Conservation (phyloP, 1,140 invertebrate species). For the Hycleus phaleratus region DNA sequence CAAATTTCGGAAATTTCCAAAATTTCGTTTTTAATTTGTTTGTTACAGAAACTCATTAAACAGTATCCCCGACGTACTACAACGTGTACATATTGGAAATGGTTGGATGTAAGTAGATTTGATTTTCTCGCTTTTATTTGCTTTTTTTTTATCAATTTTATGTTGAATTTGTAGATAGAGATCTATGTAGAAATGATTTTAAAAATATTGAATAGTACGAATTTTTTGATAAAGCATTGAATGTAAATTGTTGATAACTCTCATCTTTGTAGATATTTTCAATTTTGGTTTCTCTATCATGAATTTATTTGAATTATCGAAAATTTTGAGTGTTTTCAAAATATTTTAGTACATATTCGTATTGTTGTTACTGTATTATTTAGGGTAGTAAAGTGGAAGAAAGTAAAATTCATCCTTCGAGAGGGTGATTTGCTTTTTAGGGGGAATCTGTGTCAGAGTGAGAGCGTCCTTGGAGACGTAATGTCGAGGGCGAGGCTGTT, state of each 20-base stretch:
- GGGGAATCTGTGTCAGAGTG: constrained; percentile 19
- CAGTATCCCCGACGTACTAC: constrained; percentile 44
- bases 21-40: constrained; percentile 26
- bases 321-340: background rate
- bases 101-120: constrained; percentile 48
- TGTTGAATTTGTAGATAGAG: too few species aligned
- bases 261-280: too few species aligned
- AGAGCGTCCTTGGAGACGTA: constrained; percentile 22
- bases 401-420: too few species aligned
- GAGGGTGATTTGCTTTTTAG: background rate
- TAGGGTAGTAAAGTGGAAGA: background rate
- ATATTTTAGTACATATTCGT: background rate
- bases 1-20: too few species aligned
- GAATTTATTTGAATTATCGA: too few species aligned
- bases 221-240: too few species aligned
- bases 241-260: too few species aligned
- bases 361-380: background rate
- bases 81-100: constrained; percentile 42
- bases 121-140: too few species aligned
- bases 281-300: too few species aligned
- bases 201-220: too few species aligned
- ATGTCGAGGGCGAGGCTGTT: constrained; percentile 22
- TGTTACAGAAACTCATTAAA: constrained; percentile 45
- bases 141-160: too few species aligned
- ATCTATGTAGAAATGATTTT: too few species aligned